Conservation (phyloP, 30 jellyfish, hydroid and myxozoan genomes). For the Aurelia aurita region DNA sequence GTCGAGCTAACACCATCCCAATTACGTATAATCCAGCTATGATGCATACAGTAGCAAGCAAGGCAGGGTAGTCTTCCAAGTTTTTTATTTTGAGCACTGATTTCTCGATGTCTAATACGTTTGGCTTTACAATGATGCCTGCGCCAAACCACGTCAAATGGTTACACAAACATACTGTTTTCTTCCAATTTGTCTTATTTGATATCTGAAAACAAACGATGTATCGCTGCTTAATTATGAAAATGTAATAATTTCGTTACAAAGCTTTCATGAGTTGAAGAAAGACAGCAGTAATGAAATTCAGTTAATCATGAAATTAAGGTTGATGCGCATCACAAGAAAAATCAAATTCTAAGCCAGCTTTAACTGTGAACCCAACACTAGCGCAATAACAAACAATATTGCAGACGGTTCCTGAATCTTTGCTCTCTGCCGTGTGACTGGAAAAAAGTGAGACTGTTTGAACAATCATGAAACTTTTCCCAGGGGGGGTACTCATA, state of each 20-base stretch:
- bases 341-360: too few relatives aligned
- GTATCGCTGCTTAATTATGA: background rate
- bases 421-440: too few relatives aligned
- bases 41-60: slow-evolving; percentile 76
- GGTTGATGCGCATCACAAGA: too few relatives aligned
- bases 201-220: slow-evolving; percentile 37
- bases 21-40: slow-evolving; percentile 54
- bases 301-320: too few relatives aligned
- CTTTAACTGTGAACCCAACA: too few relatives aligned
- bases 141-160: slow-evolving; percentile 93
- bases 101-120: slow-evolving; percentile 37
- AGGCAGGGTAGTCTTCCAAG: slow-evolving; percentile 75
- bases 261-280: too few relatives aligned
- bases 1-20: slow-evolving; percentile 86
- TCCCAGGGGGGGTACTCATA: too few relatives aligned
- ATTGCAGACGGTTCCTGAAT: too few relatives aligned
- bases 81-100: slow-evolving; percentile 48
- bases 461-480: too few relatives aligned
- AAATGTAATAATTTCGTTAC: background rate
- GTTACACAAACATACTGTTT: slow-evolving; percentile 78
- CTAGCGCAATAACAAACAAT: too few relatives aligned
- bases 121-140: slow-evolving; percentile 77
- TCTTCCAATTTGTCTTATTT: slow-evolving; percentile 19
- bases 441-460: too few relatives aligned
- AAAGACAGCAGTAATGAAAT: too few relatives aligned